Conservation (phyloP, 1,140 invertebrate species). For the Conopomorpha cramerella region DNA sequence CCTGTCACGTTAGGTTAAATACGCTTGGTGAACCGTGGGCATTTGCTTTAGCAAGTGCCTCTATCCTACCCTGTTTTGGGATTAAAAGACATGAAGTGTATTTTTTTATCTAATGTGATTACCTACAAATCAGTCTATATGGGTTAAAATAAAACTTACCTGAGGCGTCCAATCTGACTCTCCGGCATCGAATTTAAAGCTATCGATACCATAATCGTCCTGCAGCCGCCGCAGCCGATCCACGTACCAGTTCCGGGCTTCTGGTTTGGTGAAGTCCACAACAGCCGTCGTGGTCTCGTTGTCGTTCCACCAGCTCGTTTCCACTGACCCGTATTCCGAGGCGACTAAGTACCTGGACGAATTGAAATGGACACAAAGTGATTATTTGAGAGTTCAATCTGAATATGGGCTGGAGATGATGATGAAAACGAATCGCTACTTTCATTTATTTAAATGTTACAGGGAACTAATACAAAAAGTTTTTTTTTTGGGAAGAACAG, state of each 20-base stretch:
- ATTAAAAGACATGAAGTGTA: no score
- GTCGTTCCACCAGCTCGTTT: conserved; percentile 81
- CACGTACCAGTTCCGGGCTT: conserved; percentile 72
- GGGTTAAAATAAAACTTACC: conserved; percentile 17
- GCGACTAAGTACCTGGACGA: conserved; percentile 59
- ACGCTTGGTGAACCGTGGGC: no score
- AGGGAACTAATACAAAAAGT: no score
- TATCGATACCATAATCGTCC: conserved; percentile 67
- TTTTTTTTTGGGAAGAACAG: no score
- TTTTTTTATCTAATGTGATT: no score
- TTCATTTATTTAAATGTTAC: no score
- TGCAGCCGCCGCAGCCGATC: conserved; percentile 62
- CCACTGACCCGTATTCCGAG: conserved; percentile 56
- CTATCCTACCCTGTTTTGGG: no score
- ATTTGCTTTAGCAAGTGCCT: no score
- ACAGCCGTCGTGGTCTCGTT: conserved; percentile 51
- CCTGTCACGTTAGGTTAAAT: no score
- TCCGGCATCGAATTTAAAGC: conserved; percentile 89
- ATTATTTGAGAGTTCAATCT: no score
- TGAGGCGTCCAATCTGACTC: conserved; percentile 68
- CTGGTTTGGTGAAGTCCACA: conserved; percentile 75
- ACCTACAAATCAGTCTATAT: no score
- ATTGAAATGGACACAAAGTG: no score
- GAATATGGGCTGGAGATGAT: neutral
- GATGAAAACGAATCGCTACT: neutral